Conservation (phyloP, 2,888 invertebrate species). For the Eristalinus sepulchralis region DNA sequence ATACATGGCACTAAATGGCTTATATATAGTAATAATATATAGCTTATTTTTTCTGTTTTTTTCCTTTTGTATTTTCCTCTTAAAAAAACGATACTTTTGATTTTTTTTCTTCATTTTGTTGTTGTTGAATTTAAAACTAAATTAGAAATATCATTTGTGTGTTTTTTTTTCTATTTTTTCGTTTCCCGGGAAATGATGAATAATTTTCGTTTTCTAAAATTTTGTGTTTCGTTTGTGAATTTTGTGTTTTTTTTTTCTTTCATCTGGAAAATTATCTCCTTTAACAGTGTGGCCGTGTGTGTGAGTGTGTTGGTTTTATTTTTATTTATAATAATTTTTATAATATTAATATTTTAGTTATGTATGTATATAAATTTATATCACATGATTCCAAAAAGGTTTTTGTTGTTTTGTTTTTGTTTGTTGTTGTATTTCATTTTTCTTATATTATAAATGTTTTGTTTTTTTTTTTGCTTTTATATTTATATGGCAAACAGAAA, state of each 20-base stretch:
- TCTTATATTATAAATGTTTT: conserved; percentile 61
- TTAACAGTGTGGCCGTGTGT: conserved; percentile 42
- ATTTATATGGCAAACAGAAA: conserved; percentile 30
- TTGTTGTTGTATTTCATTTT: conserved; percentile 35
- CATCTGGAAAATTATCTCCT: conserved; percentile 13
- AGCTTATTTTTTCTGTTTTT: conserved; percentile 52
- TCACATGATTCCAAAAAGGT: conserved; percentile 72
- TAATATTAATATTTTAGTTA: conserved; percentile 55
- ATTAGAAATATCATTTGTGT: background rate
- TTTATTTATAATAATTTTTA: conserved; percentile 29
- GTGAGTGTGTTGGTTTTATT: conserved; percentile 43
- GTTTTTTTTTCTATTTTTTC: background rate
- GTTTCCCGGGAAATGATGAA: conserved; percentile 58
- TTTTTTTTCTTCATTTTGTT: conserved; percentile 42
- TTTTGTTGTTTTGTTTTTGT: conserved; percentile 63
- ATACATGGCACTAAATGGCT: conserved; percentile 72
- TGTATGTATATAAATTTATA: conserved; percentile 72
- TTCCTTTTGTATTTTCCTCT: conserved; percentile 21
- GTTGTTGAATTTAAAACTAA: background rate
- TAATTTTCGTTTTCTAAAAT: conserved; percentile 27
- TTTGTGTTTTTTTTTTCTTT: conserved; percentile 53
- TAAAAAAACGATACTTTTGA: conserved; percentile 53
- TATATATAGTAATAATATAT: conserved; percentile 72
- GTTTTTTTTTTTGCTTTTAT: conserved; percentile 15
- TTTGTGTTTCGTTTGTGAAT: conserved; percentile 57